Evolutionary conservation across 2,113 vertebrate genomes (phyloP).

Genomic region (Chloebia gouldiae): DNA sequence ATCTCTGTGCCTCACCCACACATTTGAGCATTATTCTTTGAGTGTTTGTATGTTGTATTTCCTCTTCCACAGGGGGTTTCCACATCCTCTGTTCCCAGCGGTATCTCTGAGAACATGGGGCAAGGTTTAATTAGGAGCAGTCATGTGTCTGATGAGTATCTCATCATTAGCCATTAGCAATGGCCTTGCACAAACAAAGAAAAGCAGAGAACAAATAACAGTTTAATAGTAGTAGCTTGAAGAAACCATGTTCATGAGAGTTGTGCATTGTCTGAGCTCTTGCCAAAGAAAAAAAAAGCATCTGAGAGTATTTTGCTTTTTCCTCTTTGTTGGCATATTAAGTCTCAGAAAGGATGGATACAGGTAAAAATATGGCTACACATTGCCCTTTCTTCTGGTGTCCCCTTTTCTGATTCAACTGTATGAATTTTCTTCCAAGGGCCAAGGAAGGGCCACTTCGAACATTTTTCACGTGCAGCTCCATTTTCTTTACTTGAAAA

Average conservation of each 20-base stretch:
- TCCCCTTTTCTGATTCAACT: neutral
- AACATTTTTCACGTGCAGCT: neutral
- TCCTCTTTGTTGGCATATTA: neutral
- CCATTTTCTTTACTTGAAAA: neutral
- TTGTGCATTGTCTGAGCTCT: neutral
- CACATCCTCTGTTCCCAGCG: constrained; percentile 17
- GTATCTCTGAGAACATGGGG: constrained; percentile 32
- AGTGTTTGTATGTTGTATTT: neutral
- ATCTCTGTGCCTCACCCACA: neutral
- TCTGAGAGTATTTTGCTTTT: neutral
- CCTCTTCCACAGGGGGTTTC: constrained; percentile 22
- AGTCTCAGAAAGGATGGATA: neutral
- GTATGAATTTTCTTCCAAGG: neutral
- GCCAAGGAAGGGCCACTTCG: neutral
- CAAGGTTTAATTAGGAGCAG: constrained; percentile 60
- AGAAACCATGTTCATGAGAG: neutral
- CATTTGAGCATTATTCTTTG: neutral
- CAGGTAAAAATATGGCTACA: neutral
- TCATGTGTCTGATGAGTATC: constrained; percentile 55
- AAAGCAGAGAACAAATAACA: neutral
- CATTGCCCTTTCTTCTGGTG: neutral
- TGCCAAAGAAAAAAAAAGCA: neutral
- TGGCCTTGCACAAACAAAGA: neutral
- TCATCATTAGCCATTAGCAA: constrained; percentile 39
- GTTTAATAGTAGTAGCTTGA: neutral